Base-by-base conservation (phyloP, 37 sponge, comb jelly and placozoan genomes). In the Halisarca cf. caerulea region DNA sequence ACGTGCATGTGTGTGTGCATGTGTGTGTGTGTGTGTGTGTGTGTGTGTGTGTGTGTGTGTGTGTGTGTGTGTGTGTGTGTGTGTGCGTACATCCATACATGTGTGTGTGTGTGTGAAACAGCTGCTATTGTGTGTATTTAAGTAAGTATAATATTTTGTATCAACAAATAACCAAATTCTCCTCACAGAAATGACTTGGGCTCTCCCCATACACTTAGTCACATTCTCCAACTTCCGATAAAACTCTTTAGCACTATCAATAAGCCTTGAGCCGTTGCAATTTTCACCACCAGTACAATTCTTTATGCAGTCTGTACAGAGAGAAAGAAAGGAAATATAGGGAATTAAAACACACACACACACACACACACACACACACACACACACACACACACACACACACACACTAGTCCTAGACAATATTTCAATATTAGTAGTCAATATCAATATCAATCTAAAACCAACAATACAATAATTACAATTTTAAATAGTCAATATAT, bases 31-130 rank as follows among this genome's bases (percentile, higher is more conserved):
- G 64, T 61, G 64, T 61, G 64, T 61, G 64, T 61, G 64, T 15
- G 64, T 15, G 64, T 15, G n/a, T 61, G 64, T 61, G 64, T 61
- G 64, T 61, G 64, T 61, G 9, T 61, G 64, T 61, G 64, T 61
- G 64, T 61, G 64, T 15, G n/a, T 61, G 64, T 61, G 64, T 61
- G 64, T 61, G 64, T 61, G 64, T 61, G 64, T 61, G 64, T 15
- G n/a, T 61, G 64, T 61, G 64, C 30, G n/a, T 61, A 27, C 30
- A 4, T 23, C 6, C 15, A 27, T 27, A 61, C 64, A 27, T 21
- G n/a, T 21, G 6, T 61, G 64, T 21, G 64, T 15, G n/a, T 23
- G 64, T 61, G n/a, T n/a, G n/a, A n/a, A n/a, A n/a, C n/a, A n/a
- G n/a, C n/a, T n/a, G n/a, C n/a, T n/a, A n/a, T n/a, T n/a, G n/a